Percentiles rank a stretch among this genome's conserved stretches.
These are phyloP conservation scores for Masticophis lateralis DNA, from an alignment of 2,797 vertebrate genomes.

Conservation along the genomic window DNA sequence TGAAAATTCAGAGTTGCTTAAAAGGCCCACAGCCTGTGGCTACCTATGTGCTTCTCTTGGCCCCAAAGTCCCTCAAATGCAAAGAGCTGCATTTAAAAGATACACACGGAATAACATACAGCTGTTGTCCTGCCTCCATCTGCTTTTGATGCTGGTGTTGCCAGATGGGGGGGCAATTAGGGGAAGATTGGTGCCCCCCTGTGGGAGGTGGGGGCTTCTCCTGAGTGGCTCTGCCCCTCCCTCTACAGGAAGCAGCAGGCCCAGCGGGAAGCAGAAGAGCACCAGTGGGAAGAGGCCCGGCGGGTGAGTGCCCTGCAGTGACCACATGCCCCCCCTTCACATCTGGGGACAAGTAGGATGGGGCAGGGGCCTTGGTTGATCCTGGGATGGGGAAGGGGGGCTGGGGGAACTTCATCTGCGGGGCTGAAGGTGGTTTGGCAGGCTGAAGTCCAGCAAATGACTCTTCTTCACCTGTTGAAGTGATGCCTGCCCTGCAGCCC, in stretches of 20 bases:
- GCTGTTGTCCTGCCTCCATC: neutral
- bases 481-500: neutral
- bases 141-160: no score
- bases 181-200: neutral
- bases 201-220: neutral
- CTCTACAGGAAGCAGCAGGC: slow-evolving; percentile 75
- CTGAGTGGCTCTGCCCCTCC: neutral
- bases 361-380: neutral
- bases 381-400: neutral
- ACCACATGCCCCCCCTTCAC: rapidly evolving
- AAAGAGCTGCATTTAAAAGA: neutral
- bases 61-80: neutral
- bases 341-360: neutral
- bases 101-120: no score
- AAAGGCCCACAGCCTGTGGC: no score
- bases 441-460: neutral
- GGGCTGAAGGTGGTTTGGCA: neutral
- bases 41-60: neutral
- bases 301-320: slow-evolving; percentile 72
- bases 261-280: slow-evolving; percentile 72
- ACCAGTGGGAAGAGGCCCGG: slow-evolving; percentile 72
- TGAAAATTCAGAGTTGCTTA: no score
- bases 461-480: neutral
- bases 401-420: no score
- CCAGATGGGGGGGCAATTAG: neutral